Conservation (phyloP, 1,140 invertebrate species). For the Papilio machaon region DNA sequence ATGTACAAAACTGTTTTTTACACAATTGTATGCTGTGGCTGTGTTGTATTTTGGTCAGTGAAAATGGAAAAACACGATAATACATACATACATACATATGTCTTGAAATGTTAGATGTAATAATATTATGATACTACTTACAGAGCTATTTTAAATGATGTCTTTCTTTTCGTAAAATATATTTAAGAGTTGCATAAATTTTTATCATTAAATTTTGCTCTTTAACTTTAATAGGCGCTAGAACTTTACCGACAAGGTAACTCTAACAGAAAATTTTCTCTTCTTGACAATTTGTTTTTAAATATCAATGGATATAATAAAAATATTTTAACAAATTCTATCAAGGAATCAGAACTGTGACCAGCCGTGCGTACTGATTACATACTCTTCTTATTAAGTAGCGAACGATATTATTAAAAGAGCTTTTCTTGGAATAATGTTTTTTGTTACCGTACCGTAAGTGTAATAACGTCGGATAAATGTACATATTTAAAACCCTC, state of each 20-base stretch:
- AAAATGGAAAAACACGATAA: background rate
- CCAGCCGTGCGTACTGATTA: background rate
- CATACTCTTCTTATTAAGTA: background rate
- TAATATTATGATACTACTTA: background rate
- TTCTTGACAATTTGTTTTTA: too few relatives aligned
- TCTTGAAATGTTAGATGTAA: background rate
- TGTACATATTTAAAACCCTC: too few relatives aligned
- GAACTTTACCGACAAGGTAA: background rate
- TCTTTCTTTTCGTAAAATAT: too few relatives aligned
- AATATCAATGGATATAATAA: background rate
- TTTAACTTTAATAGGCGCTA: too few relatives aligned
- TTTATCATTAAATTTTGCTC: background rate
- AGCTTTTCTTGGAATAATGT: background rate
- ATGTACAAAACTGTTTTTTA: background rate
- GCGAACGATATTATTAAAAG: slow-evolving; percentile 2
- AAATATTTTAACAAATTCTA: background rate
- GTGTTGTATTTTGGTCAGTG: background rate
- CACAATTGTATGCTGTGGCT: background rate
- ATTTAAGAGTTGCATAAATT: background rate
- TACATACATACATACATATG: background rate
- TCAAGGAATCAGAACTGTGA: background rate
- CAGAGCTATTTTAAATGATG: too few relatives aligned
- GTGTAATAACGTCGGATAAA: too few relatives aligned
- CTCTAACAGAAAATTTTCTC: too few relatives aligned
- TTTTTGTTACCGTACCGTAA: background rate